Base-by-base conservation (phyloP, 2,113 vertebrate genomes). In the Syrrhaptes paradoxus region DNA sequence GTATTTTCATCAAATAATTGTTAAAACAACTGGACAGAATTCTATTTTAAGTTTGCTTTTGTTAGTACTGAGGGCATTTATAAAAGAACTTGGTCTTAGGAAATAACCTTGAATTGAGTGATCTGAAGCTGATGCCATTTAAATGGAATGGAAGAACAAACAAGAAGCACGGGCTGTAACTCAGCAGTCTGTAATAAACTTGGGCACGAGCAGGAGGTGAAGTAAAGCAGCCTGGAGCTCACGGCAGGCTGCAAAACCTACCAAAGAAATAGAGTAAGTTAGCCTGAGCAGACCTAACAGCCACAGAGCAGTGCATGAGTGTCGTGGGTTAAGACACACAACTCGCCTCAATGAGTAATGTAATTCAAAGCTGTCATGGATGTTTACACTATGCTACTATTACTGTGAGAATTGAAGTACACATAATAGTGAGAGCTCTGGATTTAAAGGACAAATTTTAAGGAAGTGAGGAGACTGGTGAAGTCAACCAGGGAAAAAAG, bases 71-170 rank as follows among this genome's bases (percentile, higher is more conserved):
- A 89, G 52, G 38, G 67, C 66, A 82, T 65, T 75, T 49, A 52
- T 52, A 65, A 72, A 86, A 90, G 1, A 73, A 70, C 22, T 77
- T 54, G 38, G 11, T 90, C 38, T 38, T 41, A 75, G 80, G 31
- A 95, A 72, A 79, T 75, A 87, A 68, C 21, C 5, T 3, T 55
- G 34, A 78, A 87, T 17, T 68, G 73, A 84, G 81, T 74, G 29
- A 57, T 55, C 68, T 86, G 86, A 75, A 87, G 61, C 28, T 79
- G 82, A 57, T 94, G 57, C 38, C 45, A 65, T 84, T 89, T 91
- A 92, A 95, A 94, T 85, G 41, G 70, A 84, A 72, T 22, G 28
- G 76, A 95, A 95, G 84, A 86, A 29, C 34, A 94, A 95, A 63
- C 13, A 84, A 71, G 72, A 85, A 72, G 28, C 45, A 52, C 1